phyloP scores from a whole-genome alignment of 2,113 vertebrate genomes.

The Pandion haliaetus region DNA sequence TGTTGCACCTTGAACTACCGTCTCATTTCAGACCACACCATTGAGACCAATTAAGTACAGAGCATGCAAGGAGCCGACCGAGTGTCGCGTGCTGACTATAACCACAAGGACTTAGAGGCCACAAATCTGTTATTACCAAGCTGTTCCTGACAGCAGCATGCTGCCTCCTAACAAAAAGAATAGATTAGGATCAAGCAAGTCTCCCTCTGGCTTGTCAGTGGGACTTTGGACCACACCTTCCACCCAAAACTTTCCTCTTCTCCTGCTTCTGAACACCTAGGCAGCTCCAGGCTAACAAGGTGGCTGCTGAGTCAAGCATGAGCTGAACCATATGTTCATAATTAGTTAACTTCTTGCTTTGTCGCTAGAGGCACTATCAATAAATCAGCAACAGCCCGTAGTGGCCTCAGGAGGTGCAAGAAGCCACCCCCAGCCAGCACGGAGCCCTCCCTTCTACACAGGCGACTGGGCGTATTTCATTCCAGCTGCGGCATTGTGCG shows the following conservation, averaged over 20 bases:
- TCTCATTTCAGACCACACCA: conserved; percentile 72
- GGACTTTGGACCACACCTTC: conserved; percentile 79
- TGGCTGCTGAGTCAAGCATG: conserved; percentile 63
- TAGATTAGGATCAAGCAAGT: conserved; percentile 81
- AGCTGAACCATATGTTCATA: conserved; percentile 81
- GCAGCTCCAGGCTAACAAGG: conserved; percentile 75
- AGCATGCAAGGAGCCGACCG: conserved; percentile 55
- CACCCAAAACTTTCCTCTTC: conserved; percentile 72
- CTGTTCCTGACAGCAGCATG: conserved; percentile 81
- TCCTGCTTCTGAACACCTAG: conserved; percentile 72
- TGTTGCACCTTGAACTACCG: conserved; percentile 76
- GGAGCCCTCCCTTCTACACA: conserved; percentile 49
- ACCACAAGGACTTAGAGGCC: conserved; percentile 80
- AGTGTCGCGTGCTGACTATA: conserved; percentile 70
- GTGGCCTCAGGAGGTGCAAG: conserved; percentile 70
- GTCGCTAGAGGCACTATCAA: conserved; percentile 69
- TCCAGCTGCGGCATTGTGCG: conserved; percentile 81
- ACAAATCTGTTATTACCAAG: conserved; percentile 82
- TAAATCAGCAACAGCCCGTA: conserved; percentile 65
- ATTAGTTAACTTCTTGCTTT: conserved; percentile 79
- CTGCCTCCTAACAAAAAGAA: conserved; percentile 77
- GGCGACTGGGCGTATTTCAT: conserved; percentile 69
- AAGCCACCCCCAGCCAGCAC: conserved; percentile 49
- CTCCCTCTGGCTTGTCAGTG: conserved; percentile 77
- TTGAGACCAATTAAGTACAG: conserved; percentile 77